A percentile compares a stretch with the other conserved stretches of the same genome.
phyloP scores from a whole-genome alignment of 2,888 invertebrate genomes.

The Megastigmus dorsalis region DNA sequence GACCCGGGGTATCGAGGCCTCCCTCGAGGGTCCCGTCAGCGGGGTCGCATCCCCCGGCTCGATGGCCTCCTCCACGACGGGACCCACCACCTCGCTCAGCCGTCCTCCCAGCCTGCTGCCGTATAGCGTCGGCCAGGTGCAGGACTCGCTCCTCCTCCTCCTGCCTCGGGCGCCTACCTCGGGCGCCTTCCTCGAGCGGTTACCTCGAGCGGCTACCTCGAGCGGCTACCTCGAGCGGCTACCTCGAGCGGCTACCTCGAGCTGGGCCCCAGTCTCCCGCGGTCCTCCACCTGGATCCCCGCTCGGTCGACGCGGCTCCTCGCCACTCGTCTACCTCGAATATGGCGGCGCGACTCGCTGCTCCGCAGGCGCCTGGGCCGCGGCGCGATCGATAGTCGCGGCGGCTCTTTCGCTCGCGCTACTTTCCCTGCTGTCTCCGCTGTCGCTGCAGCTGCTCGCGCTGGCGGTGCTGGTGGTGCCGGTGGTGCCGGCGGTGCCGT shows the following conservation, averaged over 20 bases:
- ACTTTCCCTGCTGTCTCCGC: neutral
- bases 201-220: too few species aligned
- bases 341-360: slow-evolving; percentile 69
- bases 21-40: slow-evolving; percentile 74
- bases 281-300: too few species aligned
- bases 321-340: too few species aligned
- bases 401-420: neutral
- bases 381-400: slow-evolving; percentile 55
- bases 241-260: too few species aligned
- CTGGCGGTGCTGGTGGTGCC: too few species aligned
- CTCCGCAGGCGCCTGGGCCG: neutral
- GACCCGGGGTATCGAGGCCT: slow-evolving; percentile 75
- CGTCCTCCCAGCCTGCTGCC: slow-evolving; percentile 74
- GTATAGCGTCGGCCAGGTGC: slow-evolving; percentile 31
- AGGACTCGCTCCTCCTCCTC: slow-evolving; percentile 4
- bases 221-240: too few species aligned
- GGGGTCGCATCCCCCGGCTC: slow-evolving; percentile 73
- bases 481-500: too few species aligned
- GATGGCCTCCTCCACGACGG: slow-evolving; percentile 74
- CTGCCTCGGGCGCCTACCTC: too few species aligned
- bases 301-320: too few species aligned
- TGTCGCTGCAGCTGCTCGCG: too few species aligned
- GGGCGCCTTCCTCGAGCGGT: too few species aligned
- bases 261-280: too few species aligned
- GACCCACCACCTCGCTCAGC: slow-evolving; percentile 74